phyloP scores from a whole-genome alignment of 2,888 invertebrate species.

The Dioctria rufipes region DNA sequence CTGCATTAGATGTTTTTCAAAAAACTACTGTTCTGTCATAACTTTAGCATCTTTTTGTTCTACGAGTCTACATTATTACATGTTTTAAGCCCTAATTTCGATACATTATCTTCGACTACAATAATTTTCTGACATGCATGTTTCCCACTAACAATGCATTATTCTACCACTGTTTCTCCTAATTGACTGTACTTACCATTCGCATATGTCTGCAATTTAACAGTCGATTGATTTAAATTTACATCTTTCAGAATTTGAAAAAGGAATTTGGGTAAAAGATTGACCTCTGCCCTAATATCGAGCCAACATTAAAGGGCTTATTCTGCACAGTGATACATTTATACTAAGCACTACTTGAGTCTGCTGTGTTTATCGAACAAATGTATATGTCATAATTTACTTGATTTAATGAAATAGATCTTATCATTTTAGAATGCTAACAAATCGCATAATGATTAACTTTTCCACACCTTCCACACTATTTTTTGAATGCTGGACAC shows the following conservation, averaged over 20 bases:
- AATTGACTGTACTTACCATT: neutral
- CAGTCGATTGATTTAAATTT: neutral
- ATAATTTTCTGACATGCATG: neutral
- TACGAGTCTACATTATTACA: too few relatives aligned
- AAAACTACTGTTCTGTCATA: too few relatives aligned
- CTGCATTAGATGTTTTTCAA: too few relatives aligned
- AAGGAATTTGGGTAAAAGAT: conserved; percentile 21
- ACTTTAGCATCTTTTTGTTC: too few relatives aligned
- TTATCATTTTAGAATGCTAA: conserved; percentile 11
- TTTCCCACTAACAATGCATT: neutral
- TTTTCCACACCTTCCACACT: conserved; percentile 24
- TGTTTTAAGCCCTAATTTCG: too few relatives aligned
- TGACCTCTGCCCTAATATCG: too few relatives aligned
- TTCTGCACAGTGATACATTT: neutral
- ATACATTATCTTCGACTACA: too few relatives aligned
- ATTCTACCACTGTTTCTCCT: neutral
- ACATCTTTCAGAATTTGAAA: conserved; percentile 4
- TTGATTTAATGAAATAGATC: neutral
- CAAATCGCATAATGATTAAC: conserved; percentile 28
- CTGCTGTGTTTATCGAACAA: neutral
- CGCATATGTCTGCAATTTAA: conserved; percentile 29
- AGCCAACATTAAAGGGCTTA: conserved; percentile 5
- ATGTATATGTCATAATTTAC: conserved; percentile 5
- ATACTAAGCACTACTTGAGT: conserved; percentile 1
- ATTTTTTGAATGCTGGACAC: conserved; percentile 40